These are phyloP conservation scores for Noctua janthe DNA, from an alignment of 2,888 invertebrate genomes.

Conservation along the genomic window DNA sequence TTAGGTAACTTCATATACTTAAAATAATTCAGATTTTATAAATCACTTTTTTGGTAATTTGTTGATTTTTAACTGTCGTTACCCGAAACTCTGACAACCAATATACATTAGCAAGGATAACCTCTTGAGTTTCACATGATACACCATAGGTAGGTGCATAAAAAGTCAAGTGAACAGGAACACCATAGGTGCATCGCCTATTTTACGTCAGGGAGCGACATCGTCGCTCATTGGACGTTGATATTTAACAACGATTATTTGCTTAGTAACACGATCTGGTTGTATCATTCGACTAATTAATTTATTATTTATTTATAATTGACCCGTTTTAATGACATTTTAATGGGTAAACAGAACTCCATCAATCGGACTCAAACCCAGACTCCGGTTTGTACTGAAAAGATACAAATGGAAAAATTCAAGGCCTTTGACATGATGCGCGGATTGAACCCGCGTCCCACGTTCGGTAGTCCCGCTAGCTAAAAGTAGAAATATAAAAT, in stretches of 20 bases:
- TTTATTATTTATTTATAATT: no score
- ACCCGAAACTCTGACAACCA: background rate
- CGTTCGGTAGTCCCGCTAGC: background rate
- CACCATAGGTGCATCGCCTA: no score
- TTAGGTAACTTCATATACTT: slow-evolving; percentile 4
- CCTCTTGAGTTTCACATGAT: no score
- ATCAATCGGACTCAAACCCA: background rate
- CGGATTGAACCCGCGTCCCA: background rate
- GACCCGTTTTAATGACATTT: no score
- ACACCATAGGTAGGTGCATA: no score
- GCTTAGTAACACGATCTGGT: no score
- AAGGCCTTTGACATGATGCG: background rate
- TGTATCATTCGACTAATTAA: no score
- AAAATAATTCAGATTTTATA: background rate
- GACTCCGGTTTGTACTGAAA: background rate
- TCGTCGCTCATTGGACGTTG: no score
- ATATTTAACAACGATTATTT: no score
- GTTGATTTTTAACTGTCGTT: background rate
- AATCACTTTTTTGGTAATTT: background rate
- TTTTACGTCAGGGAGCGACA: no score
- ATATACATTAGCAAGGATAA: background rate
- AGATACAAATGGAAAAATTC: background rate
- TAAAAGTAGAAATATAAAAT: background rate
- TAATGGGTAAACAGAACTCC: background rate
- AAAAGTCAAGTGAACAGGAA: no score